Conservation (phyloP, 2,888 invertebrate species). For the Junonia oenone region DNA sequence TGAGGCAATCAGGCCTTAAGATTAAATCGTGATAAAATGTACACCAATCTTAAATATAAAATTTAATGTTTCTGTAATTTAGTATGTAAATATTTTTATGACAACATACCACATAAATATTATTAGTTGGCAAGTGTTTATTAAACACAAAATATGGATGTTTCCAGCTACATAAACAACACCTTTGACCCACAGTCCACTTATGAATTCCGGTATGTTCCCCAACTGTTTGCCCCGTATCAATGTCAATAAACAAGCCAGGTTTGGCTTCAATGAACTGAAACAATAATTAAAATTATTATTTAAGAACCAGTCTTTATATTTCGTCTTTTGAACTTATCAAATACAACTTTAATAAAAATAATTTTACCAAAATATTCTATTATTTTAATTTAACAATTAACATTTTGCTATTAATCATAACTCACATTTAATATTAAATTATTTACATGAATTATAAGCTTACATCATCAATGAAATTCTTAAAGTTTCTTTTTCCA, state of each 20-base stretch:
- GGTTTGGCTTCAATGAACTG: slow-evolving; percentile 89
- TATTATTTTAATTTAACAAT: too few relatives aligned
- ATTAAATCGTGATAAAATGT: too few relatives aligned
- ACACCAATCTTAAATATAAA: too few relatives aligned
- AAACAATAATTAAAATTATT: too few relatives aligned
- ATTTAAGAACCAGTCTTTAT: too few relatives aligned
- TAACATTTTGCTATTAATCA: too few relatives aligned
- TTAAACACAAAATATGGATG: slow-evolving; percentile 87
- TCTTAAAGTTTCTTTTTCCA: slow-evolving; percentile 91
- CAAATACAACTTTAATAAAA: too few relatives aligned
- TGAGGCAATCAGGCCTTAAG: too few relatives aligned
- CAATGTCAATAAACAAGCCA: slow-evolving; percentile 91
- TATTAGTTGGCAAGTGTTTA: slow-evolving; percentile 84
- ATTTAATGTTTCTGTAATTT: neutral
- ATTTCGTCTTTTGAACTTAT: too few relatives aligned
- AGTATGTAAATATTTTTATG: neutral
- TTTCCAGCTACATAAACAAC: slow-evolving; percentile 80
- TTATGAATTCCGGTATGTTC: slow-evolving; percentile 92
- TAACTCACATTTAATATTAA: too few relatives aligned
- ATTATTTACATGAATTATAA: neutral
- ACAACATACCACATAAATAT: slow-evolving; percentile 86
- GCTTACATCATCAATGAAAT: slow-evolving; percentile 92
- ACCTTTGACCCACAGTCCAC: slow-evolving; percentile 96
- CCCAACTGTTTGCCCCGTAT: slow-evolving; percentile 87
- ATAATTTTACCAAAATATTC: too few relatives aligned